Evolutionary conservation across 2,113 vertebrate genomes (phyloP), one percentile per base, ranked within the genome.

Genomic region (Triplophysa dalaica): DNA sequence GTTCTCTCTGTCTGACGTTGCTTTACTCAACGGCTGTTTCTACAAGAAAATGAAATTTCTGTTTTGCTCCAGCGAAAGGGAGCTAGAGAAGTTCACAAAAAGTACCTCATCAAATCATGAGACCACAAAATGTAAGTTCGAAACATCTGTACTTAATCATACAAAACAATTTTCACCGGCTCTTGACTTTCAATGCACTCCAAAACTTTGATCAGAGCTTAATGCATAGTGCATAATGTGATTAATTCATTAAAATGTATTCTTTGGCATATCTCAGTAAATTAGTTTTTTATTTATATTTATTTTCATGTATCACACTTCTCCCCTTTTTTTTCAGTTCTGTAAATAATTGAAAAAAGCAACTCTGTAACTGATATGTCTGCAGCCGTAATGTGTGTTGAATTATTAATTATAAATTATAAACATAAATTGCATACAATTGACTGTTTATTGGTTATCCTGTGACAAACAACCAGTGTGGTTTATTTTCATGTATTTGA

Each of bases 1-100:
- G 16, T 29, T 52, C 65, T 2, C n/a, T 74, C 33, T 74, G 2
- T 60, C 70, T 74, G 50, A 72, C 11, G 26, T 16, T 19, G 21
- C 29, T 45, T 70, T 74, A 17, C 70, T 74, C 70, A 74, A 74
- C 70, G 6, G 54, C 13, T 43, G 54, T n/a, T 72, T 70, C 69
- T 56, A 21, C 69, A 38, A 13, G 50, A 70, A 50, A 70, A 70
- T 41, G 29, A 41, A 22, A 60, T 73, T 38, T 73, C 12, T 73
- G 54, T 60, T 43, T 72, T 60, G 33, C n/a, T 21, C 70, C 54
- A 58, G 16, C n/a, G 19, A 58, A 58, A 58, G 21, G 19, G 7
- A 60, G 13, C 33, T 74, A 33, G 33, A 0, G 43, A 60, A 11
- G 14, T 74, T 73, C 52, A 60, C 10, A 43, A 74, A 72, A 73